Conservation (phyloP, 1,140 invertebrate species). For the Drosophila orena region DNA sequence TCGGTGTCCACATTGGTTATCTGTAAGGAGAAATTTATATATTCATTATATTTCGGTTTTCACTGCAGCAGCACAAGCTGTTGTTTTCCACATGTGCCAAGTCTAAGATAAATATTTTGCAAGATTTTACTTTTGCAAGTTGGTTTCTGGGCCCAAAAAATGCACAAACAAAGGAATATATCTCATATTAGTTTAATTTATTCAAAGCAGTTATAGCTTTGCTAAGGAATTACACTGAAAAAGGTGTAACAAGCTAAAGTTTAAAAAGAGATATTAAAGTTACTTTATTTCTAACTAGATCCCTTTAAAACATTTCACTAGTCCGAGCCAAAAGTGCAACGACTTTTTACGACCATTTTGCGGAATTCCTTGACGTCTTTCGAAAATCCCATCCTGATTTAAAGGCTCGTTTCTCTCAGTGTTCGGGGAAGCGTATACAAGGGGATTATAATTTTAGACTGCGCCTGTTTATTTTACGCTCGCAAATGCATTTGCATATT, state of each 20-base stretch:
- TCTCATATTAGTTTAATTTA: conserved; percentile 1
- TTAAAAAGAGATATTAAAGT: no score
- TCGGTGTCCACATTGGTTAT: conserved; percentile 69
- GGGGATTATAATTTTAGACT: conserved; percentile 56
- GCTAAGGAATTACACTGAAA: not conserved
- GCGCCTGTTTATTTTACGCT: conserved; percentile 68
- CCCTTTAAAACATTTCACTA: no score
- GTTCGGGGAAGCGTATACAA: conserved; percentile 7
- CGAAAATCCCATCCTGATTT: not conserved
- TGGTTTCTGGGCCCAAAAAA: not conserved
- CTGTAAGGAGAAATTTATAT: no score
- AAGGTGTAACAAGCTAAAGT: not conserved
- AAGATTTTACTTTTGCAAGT: not conserved
- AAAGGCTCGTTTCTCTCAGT: not conserved
- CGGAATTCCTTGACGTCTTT: not conserved
- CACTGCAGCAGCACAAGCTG: not conserved
- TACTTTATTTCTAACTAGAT: no score
- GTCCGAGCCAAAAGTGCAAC: no score
- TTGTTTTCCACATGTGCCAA: not conserved
- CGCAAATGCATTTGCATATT: conserved; percentile 75
- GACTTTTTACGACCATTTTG: not conserved
- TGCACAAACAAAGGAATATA: conserved; percentile 1
- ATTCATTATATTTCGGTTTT: not conserved
- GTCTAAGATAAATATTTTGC: not conserved
- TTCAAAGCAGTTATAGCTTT: not conserved